Percentiles rank a stretch among this genome's conserved stretches.
These are phyloP conservation scores for Scotopteryx bipunctaria DNA, from an alignment of 2,888 invertebrate genomes.

Conservation along the genomic window DNA sequence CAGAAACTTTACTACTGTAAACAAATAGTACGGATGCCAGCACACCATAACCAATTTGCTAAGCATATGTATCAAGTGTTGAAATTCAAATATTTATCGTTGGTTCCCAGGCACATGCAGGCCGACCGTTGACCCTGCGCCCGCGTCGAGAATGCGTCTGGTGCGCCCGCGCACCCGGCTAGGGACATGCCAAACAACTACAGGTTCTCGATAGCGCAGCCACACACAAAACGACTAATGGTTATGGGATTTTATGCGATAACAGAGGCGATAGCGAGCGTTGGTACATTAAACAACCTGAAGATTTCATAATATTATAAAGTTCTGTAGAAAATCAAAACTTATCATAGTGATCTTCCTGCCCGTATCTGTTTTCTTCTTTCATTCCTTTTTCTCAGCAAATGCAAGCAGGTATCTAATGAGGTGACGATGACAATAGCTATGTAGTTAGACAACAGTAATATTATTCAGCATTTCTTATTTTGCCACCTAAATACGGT, in stretches of 20 bases:
- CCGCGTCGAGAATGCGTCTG: conserved; percentile 66
- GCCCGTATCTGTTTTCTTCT: too few relatives aligned
- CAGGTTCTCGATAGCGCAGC: conserved; percentile 40
- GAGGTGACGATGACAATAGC: too few relatives aligned
- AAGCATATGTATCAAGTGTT: conserved; percentile 81
- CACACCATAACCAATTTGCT: conserved; percentile 76
- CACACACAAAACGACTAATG: conserved; percentile 35
- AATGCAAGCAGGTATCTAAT: too few relatives aligned
- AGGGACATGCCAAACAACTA: conserved; percentile 56
- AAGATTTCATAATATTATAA: too few relatives aligned
- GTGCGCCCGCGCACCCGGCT: conserved; percentile 54
- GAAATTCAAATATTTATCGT: conserved; percentile 82
- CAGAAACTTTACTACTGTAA: conserved; percentile 57
- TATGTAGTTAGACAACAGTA: too few relatives aligned
- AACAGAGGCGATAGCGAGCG: conserved; percentile 23
- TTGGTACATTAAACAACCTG: conserved; percentile 21
- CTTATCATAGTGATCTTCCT: too few relatives aligned
- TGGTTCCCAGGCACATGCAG: conserved; percentile 74
- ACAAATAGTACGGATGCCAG: conserved; percentile 54
- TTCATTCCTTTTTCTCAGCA: too few relatives aligned
- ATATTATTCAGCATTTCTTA: too few relatives aligned
- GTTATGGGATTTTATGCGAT: conserved; percentile 34
- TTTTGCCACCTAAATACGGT: too few relatives aligned
- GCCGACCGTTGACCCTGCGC: conserved; percentile 79
- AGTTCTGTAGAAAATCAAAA: conserved; percentile 2